phyloP scores from a whole-genome alignment of 2,113 vertebrate genomes.

The Cavia aperea region DNA sequence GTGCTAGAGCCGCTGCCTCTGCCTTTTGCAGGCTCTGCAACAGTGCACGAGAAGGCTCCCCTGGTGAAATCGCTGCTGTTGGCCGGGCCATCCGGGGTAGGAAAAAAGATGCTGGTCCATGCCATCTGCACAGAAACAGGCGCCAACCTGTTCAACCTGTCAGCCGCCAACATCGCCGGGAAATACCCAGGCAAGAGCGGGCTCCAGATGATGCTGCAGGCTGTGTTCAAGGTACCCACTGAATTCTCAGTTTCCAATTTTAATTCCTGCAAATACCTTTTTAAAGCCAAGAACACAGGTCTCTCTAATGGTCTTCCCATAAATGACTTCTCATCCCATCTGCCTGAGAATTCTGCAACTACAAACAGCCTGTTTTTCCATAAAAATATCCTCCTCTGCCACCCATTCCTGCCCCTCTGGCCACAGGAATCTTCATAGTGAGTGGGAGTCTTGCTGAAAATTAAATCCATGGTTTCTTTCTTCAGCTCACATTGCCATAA shows the following conservation, averaged over 20 bases:
- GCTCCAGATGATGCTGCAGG: slow-evolving; percentile 80
- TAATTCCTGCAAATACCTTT: neutral
- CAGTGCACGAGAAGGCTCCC: slow-evolving; percentile 81
- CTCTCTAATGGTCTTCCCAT: neutral
- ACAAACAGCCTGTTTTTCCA: neutral
- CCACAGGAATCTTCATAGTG: neutral
- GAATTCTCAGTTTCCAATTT: rapidly evolving
- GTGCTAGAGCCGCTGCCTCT: neutral
- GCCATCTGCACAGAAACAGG: slow-evolving; percentile 86
- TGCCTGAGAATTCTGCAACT: neutral
- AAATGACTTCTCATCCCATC: neutral
- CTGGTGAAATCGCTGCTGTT: slow-evolving; percentile 80
- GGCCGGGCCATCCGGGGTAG: slow-evolving; percentile 81
- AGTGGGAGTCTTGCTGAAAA: neutral
- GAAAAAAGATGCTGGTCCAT: slow-evolving; percentile 86
- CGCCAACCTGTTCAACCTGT: slow-evolving; percentile 86
- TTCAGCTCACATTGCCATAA: neutral
- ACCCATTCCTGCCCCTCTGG: neutral
- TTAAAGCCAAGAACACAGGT: rapidly evolving
- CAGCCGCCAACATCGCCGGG: slow-evolving; percentile 72
- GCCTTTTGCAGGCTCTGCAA: slow-evolving; percentile 78
- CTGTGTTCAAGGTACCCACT: slow-evolving; percentile 80
- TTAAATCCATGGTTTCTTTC: neutral
- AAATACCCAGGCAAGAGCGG: slow-evolving; percentile 79
- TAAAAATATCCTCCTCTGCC: neutral